Percentiles rank a stretch among this genome's conserved stretches.
Conservation (phyloP, 2,888 invertebrate genomes). For the Lysandra coridon region DNA sequence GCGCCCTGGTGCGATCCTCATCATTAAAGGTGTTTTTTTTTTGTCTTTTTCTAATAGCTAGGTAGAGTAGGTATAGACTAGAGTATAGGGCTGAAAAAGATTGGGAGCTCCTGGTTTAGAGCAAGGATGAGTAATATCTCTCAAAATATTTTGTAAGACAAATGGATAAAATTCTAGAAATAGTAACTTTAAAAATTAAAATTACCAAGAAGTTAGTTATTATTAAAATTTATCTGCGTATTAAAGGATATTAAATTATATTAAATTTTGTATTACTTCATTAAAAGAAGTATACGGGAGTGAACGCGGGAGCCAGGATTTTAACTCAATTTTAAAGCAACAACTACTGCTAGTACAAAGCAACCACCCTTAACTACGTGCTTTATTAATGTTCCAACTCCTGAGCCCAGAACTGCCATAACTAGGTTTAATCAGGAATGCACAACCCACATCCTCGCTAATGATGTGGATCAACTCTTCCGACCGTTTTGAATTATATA, state of each 20-base stretch:
- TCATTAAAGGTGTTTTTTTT: too few relatives aligned
- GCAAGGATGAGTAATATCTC: background rate
- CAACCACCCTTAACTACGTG: background rate
- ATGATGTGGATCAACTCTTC: conserved; percentile 33
- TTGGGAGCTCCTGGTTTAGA: too few relatives aligned
- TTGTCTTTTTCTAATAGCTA: too few relatives aligned
- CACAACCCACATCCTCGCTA: conserved; percentile 27
- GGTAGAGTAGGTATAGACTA: too few relatives aligned
- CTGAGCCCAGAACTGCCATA: background rate
- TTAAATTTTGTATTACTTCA: background rate
- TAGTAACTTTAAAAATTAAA: too few relatives aligned
- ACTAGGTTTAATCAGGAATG: conserved; percentile 24
- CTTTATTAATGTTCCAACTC: conserved; percentile 7
- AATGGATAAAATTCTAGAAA: too few relatives aligned
- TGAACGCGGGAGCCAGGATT: background rate
- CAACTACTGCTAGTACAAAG: background rate
- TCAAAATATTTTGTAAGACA: background rate
- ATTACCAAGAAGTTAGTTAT: too few relatives aligned
- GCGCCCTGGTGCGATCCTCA: too few relatives aligned
- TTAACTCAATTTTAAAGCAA: background rate
- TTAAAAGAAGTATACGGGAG: background rate
- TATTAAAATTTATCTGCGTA: background rate
- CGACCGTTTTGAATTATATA: conserved; percentile 41
- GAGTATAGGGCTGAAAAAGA: too few relatives aligned
- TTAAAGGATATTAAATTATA: background rate